Evolutionary conservation across 2,888 invertebrate genomes (phyloP).

Genomic region (Isotomurus palustris): DNA sequence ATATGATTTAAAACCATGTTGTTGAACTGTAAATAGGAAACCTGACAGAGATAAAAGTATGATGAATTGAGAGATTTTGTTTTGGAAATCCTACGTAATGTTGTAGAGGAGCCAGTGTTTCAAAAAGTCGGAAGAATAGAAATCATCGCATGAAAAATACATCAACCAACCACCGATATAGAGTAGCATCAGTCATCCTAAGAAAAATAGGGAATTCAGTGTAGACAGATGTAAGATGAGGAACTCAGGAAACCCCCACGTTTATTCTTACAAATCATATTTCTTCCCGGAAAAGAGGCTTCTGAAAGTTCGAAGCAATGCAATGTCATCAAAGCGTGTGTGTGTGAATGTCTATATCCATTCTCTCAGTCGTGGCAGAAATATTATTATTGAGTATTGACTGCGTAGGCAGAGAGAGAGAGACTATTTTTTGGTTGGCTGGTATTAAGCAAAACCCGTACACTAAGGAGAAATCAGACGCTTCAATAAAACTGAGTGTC

Average conservation of each 20-base stretch:
- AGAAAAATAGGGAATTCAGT: slow-evolving; percentile 8
- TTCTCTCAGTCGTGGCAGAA: too few relatives aligned
- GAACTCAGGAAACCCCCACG: slow-evolving; percentile 2
- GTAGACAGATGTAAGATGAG: slow-evolving; percentile 1
- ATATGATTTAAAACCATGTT: too few relatives aligned
- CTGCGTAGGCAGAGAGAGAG: background rate
- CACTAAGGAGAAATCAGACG: background rate
- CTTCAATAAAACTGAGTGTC: slow-evolving; percentile 1
- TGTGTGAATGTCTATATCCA: too few relatives aligned
- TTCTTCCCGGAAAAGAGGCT: background rate
- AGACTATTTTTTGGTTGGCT: too few relatives aligned
- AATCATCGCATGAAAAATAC: slow-evolving; percentile 5
- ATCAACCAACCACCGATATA: background rate
- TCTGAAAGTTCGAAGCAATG: background rate
- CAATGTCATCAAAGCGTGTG: too few relatives aligned
- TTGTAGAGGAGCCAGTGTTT: background rate
- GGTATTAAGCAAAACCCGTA: too few relatives aligned
- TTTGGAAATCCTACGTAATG: slow-evolving; percentile 2
- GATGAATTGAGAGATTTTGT: slow-evolving; percentile 15
- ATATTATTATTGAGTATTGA: too few relatives aligned
- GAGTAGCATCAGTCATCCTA: background rate
- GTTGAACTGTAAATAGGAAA: slow-evolving; percentile 18
- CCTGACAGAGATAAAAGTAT: slow-evolving; percentile 11
- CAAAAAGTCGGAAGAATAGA: background rate
- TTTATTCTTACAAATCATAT: slow-evolving; percentile 16